Percentiles rank a stretch among this genome's conserved stretches.
These are phyloP conservation scores for Pteropus alecto DNA, from an alignment of 2,113 vertebrate species.

Conservation along the genomic window DNA sequence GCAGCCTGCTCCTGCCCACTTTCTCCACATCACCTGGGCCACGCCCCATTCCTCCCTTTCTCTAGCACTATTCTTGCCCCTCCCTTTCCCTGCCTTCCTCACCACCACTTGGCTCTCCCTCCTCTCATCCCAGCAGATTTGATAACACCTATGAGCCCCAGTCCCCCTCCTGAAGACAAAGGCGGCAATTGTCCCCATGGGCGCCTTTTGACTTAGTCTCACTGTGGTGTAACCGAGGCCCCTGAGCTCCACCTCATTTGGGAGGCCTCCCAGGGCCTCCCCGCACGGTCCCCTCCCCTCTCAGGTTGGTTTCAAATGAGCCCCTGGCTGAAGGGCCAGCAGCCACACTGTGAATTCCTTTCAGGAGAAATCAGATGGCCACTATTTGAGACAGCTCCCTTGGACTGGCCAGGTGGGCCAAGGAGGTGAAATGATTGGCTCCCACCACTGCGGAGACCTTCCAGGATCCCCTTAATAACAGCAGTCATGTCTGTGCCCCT, in stretches of 20 bases:
- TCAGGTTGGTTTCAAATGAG: neutral
- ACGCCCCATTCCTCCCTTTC: neutral
- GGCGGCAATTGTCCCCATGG: slow-evolving; percentile 52
- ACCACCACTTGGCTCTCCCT: neutral
- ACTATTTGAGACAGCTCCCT: neutral
- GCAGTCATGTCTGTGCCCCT: neutral
- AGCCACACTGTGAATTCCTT: slow-evolving; percentile 20
- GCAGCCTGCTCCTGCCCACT: neutral
- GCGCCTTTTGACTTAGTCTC: slow-evolving; percentile 50
- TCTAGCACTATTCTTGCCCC: neutral
- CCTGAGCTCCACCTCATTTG: neutral
- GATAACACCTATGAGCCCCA: slow-evolving; percentile 42
- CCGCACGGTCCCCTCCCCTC: neutral
- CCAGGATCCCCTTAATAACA: neutral
- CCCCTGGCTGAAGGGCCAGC: neutral
- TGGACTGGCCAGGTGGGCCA: neutral
- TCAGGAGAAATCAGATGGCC: neutral
- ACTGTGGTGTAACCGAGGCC: slow-evolving; percentile 16
- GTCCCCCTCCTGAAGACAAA: slow-evolving; percentile 34
- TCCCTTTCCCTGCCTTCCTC: neutral
- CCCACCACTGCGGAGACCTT: fast-evolving
- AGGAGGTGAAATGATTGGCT: neutral
- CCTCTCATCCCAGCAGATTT: slow-evolving; percentile 3
- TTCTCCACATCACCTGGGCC: neutral
- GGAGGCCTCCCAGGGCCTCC: neutral